phyloP scores from a whole-genome alignment of 2,797 vertebrate species.

The Acestrorhynchus altus region DNA sequence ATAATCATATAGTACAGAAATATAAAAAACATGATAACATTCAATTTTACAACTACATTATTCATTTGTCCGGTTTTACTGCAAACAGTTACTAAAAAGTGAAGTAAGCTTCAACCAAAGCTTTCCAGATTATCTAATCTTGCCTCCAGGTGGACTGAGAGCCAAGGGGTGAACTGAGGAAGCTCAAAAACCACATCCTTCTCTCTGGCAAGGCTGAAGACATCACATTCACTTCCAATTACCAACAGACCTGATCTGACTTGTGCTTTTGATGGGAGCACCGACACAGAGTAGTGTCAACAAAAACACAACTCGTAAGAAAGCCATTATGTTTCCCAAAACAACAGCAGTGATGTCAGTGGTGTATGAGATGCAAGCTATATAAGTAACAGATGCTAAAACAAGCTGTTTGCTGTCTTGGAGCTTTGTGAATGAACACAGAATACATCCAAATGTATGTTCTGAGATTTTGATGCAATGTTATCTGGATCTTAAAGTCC shows the following conservation, averaged over 20 bases:
- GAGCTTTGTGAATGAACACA: neutral
- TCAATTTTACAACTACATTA: no score
- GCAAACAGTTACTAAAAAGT: neutral
- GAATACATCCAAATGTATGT: neutral
- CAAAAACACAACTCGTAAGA: conserved; percentile 32
- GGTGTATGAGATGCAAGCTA: conserved; percentile 22
- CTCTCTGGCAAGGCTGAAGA: conserved; percentile 18
- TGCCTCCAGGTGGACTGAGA: conserved; percentile 53
- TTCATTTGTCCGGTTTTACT: neutral
- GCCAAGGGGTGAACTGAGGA: conserved; percentile 44
- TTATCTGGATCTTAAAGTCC: neutral
- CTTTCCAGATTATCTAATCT: conserved; percentile 29
- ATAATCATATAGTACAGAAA: no score
- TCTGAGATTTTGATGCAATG: neutral
- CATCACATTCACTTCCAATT: conserved; percentile 52
- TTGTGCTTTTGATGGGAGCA: conserved; percentile 45
- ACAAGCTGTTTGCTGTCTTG: neutral
- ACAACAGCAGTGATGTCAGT: conserved; percentile 37
- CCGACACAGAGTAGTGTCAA: conserved; percentile 21
- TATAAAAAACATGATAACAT: no score
- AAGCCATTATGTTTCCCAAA: conserved; percentile 36
- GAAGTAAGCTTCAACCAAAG: neutral
- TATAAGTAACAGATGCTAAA: conserved; percentile 32
- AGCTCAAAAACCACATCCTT: conserved; percentile 60
- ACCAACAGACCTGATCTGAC: conserved; percentile 36